These are phyloP conservation scores for Lamellibrachia luymesi DNA, from an alignment of 1,140 invertebrate species.

Conservation along the genomic window DNA sequence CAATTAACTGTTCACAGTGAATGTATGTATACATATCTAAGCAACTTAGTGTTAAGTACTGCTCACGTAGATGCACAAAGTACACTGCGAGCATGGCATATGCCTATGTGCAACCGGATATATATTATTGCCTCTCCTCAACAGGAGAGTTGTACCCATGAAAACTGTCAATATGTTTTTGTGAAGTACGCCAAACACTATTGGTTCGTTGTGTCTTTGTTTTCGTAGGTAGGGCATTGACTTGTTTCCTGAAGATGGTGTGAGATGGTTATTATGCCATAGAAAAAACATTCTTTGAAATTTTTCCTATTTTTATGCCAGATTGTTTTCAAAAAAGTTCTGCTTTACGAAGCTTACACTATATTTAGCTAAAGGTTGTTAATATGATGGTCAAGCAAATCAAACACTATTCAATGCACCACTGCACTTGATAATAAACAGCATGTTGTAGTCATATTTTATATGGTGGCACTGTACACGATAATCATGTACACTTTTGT, in stretches of 20 bases:
- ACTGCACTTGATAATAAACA: background rate
- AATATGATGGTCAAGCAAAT: background rate
- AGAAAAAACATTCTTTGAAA: background rate
- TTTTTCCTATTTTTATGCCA: background rate
- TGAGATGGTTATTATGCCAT: background rate
- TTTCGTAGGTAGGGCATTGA: background rate
- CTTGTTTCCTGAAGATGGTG: background rate
- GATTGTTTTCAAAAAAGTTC: background rate
- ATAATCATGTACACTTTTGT: background rate
- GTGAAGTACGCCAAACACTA: background rate
- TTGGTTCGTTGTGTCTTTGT: background rate
- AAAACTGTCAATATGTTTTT: background rate
- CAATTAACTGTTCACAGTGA: background rate
- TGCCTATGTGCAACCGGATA: background rate
- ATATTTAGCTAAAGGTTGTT: background rate
- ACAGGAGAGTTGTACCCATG: background rate
- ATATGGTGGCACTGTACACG: background rate
- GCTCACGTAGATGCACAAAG: background rate
- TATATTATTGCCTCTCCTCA: background rate
- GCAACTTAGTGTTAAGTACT: background rate
- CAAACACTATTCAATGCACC: background rate
- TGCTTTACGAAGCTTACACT: background rate
- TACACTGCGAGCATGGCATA: background rate
- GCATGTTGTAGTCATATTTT: background rate
- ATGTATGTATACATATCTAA: too few species aligned